Conservation (phyloP, 2,113 vertebrate genomes). For the Pholis gunnellus region DNA sequence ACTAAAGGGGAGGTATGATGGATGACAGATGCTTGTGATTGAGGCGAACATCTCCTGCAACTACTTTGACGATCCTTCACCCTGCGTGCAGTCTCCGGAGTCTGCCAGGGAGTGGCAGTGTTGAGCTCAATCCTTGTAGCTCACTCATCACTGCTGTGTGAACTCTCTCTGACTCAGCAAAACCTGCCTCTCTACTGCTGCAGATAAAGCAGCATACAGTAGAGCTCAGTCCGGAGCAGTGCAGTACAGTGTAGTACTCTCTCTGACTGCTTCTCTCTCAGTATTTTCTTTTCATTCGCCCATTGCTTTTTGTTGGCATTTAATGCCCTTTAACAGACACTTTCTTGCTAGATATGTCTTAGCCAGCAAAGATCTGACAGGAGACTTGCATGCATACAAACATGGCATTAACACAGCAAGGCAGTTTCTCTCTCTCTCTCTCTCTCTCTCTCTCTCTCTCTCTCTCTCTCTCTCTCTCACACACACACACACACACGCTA, state of each 20-base stretch:
- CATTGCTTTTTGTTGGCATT: neutral
- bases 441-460: neutral
- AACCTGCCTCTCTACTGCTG: conserved; percentile 56
- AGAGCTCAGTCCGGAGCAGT: conserved; percentile 13
- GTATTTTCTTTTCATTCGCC: neutral
- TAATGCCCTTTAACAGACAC: neutral
- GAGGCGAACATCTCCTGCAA: conserved; percentile 52
- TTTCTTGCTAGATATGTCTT: neutral
- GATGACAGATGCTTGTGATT: conserved; percentile 49
- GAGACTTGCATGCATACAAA: conserved; percentile 16
- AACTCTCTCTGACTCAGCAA: conserved; percentile 82
- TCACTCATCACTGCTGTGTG: conserved; percentile 63
- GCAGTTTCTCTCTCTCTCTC: neutral
- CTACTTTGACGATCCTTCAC: conserved; percentile 18
- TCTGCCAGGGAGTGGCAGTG: conserved; percentile 76
- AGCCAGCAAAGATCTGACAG: conserved; percentile 16
- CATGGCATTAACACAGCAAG: conserved; percentile 1
- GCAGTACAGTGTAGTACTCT: neutral
- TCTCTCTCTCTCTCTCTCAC: neutral
- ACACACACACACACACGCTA: neutral
- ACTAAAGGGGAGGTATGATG: conserved; percentile 28
- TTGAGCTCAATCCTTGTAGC: conserved; percentile 57
- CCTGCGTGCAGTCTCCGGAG: conserved; percentile 25
- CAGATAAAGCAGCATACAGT: conserved; percentile 58
- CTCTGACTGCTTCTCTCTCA: neutral